Base-by-base conservation (phyloP, 2,113 vertebrate genomes). In the Willisornis vidua region DNA sequence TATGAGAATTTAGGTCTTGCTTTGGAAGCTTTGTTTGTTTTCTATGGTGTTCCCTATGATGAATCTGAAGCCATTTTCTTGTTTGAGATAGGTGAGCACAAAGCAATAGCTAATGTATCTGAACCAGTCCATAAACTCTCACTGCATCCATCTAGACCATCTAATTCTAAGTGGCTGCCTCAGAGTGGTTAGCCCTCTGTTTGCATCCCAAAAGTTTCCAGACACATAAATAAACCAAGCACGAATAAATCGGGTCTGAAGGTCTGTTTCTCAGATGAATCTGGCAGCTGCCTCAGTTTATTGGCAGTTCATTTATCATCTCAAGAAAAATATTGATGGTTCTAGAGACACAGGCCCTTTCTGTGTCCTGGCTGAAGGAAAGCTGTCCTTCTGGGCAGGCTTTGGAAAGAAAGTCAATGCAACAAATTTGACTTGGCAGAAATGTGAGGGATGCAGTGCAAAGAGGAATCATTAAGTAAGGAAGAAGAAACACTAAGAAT, bases 251-350 rank as follows among this genome's bases (percentile, higher is more conserved):
- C 4, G 25, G 83, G 91, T 96, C 95, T 90, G 95, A 96, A 97
- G 96, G 94, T 94, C 92, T 95, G 84, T 93, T 97, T 96, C 96
- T 97, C 96, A 97, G 96, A 97, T 92, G 87, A 88, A 96, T 94
- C 92, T 98, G 97, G 97, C 97, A 98, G 97, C 96, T 98, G 97
- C 96, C 97, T 98, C 17, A 2, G 90, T 86, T 97, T 98, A 98
- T 98, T 98, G 98, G 97, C 97, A 98, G 96, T 96, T 97, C 96
- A 98, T 98, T 98, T 98, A 98, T 98, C 98, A 98, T 98, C 96
- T 97, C 94, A 97, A 97, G 97, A 97, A 97, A 98, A 98, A 97
- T 98, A 98, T 97, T 96, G 98, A 98, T 17, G 63, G 96, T 93
- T 96, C 94, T 96, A 77, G 97, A 97, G 96, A 95, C 89, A 95